These are phyloP conservation scores for Heliconius hortense DNA, from an alignment of 2,888 invertebrate species.

Conservation along the genomic window DNA sequence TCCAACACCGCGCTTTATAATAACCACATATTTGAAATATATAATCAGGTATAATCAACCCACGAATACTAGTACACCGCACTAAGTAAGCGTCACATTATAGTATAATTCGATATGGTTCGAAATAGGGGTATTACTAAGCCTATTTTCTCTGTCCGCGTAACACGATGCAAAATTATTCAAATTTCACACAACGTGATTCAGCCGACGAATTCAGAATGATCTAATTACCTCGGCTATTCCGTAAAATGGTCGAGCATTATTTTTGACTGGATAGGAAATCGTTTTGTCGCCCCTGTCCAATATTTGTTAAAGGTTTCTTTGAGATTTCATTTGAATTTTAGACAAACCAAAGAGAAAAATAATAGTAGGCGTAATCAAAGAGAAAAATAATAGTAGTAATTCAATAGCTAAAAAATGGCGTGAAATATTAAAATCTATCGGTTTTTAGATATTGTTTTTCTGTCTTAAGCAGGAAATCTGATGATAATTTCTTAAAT, in stretches of 20 bases:
- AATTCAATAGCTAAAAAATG: neutral
- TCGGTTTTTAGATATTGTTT: neutral
- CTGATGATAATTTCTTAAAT: too few relatives aligned
- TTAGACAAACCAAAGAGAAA: neutral
- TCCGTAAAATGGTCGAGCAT: constrained; percentile 35
- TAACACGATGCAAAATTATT: constrained; percentile 61
- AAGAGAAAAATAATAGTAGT: neutral
- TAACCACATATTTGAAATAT: neutral
- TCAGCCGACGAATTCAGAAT: constrained; percentile 47
- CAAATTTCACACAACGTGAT: constrained; percentile 59
- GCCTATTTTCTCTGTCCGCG: constrained; percentile 47
- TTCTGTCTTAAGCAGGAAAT: too few relatives aligned
- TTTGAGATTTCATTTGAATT: constrained; percentile 10
- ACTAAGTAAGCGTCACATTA: neutral
- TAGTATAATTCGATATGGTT: constrained; percentile 1
- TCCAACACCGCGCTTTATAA: too few relatives aligned
- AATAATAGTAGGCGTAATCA: neutral
- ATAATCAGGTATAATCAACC: neutral
- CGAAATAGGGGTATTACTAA: constrained; percentile 17
- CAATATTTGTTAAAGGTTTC: constrained; percentile 23
- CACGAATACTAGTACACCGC: neutral
- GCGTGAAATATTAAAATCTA: neutral
- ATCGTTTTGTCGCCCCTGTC: constrained; percentile 30
- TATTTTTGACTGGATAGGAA: constrained; percentile 35
- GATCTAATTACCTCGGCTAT: constrained; percentile 46